phyloP scores from a whole-genome alignment of 2,113 vertebrate species.

The Sapayoa aenigma region DNA sequence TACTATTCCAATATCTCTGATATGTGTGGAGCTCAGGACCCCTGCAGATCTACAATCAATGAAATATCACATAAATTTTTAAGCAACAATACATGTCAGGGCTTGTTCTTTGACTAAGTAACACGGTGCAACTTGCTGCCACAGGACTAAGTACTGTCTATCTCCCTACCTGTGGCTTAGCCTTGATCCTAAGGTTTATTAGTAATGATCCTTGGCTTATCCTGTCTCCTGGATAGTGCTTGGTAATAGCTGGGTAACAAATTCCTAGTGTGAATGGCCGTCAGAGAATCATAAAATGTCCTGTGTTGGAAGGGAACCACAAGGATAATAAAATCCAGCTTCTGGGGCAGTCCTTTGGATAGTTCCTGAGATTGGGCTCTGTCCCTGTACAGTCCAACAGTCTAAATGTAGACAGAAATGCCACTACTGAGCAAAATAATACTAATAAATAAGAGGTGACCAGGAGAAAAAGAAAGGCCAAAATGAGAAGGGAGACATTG shows the following conservation, averaged over 20 bases:
- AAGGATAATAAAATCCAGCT: neutral
- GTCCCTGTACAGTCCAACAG: neutral
- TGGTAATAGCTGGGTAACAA: neutral
- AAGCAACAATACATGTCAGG: neutral
- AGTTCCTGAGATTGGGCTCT: neutral
- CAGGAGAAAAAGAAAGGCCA: neutral
- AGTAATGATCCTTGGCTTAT: neutral
- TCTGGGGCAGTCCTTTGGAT: neutral
- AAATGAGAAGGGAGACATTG: neutral
- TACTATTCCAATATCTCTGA: neutral
- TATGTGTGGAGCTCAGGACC: fast-evolving
- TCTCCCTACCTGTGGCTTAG: neutral
- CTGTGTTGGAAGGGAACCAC: neutral
- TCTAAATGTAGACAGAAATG: fast-evolving
- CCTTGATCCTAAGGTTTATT: neutral
- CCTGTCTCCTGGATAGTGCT: neutral
- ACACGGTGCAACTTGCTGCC: neutral
- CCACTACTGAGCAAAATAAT: neutral
- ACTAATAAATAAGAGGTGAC: neutral
- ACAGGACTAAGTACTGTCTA: neutral
- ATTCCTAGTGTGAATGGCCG: neutral
- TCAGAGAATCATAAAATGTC: neutral
- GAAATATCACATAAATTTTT: neutral
- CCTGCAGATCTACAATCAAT: neutral
- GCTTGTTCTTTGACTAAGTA: neutral